A percentile compares a stretch with the other conserved stretches of the same genome.
Evolutionary conservation across 2,113 vertebrate species (phyloP).

Genomic region (Columba janthina): DNA sequence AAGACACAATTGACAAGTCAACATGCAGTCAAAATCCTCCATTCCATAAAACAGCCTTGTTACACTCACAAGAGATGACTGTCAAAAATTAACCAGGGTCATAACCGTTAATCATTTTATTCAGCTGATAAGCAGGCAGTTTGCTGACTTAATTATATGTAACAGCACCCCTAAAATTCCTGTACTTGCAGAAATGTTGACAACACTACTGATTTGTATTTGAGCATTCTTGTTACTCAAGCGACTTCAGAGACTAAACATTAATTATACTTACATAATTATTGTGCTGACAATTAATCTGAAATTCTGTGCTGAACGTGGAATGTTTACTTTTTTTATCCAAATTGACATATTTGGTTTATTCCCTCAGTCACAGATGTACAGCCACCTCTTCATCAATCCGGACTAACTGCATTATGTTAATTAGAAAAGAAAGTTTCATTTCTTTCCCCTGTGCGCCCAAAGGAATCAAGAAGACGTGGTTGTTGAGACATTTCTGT

Average conservation of each 20-base stretch:
- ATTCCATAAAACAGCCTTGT: not conserved
- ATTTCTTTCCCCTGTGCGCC: constrained; percentile 15
- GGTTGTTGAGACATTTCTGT: constrained; percentile 28
- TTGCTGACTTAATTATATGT: constrained; percentile 59
- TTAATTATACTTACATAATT: constrained; percentile 68
- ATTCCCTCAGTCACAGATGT: constrained; percentile 53
- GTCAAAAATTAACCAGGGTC: constrained; percentile 40
- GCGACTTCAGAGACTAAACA: constrained; percentile 30
- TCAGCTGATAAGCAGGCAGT: constrained; percentile 52
- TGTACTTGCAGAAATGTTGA: constrained; percentile 39
- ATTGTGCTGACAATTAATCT: constrained; percentile 60
- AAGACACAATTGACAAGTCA: constrained; percentile 23
- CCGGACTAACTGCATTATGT: constrained; percentile 21
- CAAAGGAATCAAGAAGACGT: constrained; percentile 2
- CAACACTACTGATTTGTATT: constrained; percentile 33
- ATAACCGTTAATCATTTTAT: constrained; percentile 51
- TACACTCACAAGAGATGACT: not conserved
- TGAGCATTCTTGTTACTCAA: constrained; percentile 39
- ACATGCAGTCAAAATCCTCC: not conserved
- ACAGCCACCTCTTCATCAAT: constrained; percentile 23
- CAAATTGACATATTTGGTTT: constrained; percentile 58
- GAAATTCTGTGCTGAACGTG: constrained; percentile 26
- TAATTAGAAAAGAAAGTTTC: constrained; percentile 61
- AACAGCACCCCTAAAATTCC: constrained; percentile 47
- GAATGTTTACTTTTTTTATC: constrained; percentile 50